A percentile compares a stretch with the other conserved stretches of the same genome.
Conservation (phyloP, 2,888 invertebrate genomes). For the Cephalotes varians region DNA sequence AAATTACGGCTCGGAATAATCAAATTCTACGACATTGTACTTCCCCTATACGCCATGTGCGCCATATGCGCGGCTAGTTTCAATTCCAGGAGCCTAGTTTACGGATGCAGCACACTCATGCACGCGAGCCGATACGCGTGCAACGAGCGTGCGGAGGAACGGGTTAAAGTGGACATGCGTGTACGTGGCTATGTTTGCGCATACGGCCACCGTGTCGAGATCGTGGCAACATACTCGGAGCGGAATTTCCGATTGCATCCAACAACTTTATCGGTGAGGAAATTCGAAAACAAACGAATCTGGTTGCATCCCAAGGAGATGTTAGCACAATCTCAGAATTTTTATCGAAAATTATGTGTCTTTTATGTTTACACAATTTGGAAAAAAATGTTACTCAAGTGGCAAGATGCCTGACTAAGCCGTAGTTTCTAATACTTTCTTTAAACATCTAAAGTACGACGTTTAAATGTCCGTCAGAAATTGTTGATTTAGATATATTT, state of each 20-base stretch:
- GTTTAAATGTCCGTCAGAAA: background rate
- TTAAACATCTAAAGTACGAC: background rate
- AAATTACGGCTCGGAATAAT: constrained; percentile 6
- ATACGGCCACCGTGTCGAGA: background rate
- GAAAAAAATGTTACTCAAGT: background rate
- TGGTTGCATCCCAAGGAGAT: background rate
- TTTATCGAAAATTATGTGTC: constrained; percentile 39
- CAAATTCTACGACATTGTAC: constrained; percentile 43
- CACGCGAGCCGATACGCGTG: constrained; percentile 56
- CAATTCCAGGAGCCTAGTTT: constrained; percentile 65
- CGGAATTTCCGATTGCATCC: constrained; percentile 25
- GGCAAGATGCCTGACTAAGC: background rate
- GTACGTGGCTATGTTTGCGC: constrained; percentile 7
- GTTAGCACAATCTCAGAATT: constrained; percentile 31
- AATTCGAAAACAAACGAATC: constrained; percentile 14
- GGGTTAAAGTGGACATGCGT: constrained; percentile 31
- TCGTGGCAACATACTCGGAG: background rate
- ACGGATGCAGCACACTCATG: constrained; percentile 49
- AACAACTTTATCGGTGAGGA: constrained; percentile 45
- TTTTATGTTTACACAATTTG: background rate
- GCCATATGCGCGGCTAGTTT: constrained; percentile 62
- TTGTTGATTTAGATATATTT: constrained; percentile 15
- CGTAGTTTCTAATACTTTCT: constrained; percentile 32
- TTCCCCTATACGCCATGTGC: constrained; percentile 38
- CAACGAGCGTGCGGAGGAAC: constrained; percentile 32